Percentiles rank a stretch among this genome's conserved stretches.
phyloP scores from a whole-genome alignment of 1,140 invertebrate genomes.

The Drosophila yakuba region DNA sequence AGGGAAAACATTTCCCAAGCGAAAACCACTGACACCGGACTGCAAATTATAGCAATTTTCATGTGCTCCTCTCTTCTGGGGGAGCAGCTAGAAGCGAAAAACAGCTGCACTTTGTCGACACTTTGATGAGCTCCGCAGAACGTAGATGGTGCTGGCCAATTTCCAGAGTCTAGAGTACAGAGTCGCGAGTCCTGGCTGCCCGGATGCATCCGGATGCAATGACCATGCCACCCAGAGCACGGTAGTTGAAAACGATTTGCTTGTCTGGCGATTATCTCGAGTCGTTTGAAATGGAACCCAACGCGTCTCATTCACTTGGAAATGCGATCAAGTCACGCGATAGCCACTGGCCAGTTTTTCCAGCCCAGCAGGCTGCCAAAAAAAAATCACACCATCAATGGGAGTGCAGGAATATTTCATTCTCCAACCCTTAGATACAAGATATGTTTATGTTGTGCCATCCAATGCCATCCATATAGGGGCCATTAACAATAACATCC shows the following conservation, averaged over 20 bases:
- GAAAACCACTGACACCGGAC: slow-evolving; percentile 59
- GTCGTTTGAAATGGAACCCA: slow-evolving; percentile 41
- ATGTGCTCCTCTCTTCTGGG: slow-evolving; percentile 17
- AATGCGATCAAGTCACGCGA: slow-evolving; percentile 66
- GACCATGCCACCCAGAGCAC: slow-evolving; percentile 48
- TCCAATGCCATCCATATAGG: neutral
- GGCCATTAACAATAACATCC: slow-evolving; percentile 20
- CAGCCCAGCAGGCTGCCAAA: slow-evolving; percentile 41
- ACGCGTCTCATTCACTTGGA: slow-evolving; percentile 52
- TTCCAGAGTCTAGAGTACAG: neutral
- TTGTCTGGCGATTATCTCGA: slow-evolving; percentile 60
- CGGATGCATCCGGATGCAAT: slow-evolving; percentile 12
- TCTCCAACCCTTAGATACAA: slow-evolving; percentile 4
- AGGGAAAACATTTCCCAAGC: slow-evolving; percentile 55
- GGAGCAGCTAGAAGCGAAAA: slow-evolving; percentile 2
- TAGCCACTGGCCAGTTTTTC: slow-evolving; percentile 17
- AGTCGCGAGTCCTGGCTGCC: slow-evolving; percentile 22
- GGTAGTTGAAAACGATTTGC: slow-evolving; percentile 64
- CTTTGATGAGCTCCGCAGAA: slow-evolving; percentile 60
- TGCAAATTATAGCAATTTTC: slow-evolving; percentile 70
- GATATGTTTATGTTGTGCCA: slow-evolving; percentile 7
- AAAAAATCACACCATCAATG: slow-evolving; percentile 6
- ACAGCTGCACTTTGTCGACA: slow-evolving; percentile 70
- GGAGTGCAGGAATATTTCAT: neutral
- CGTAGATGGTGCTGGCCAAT: slow-evolving; percentile 26